Evolutionary conservation across 37 sponge, comb jelly and placozoan species (phyloP).

Genomic region (Chondrilla cf. caribensis): DNA sequence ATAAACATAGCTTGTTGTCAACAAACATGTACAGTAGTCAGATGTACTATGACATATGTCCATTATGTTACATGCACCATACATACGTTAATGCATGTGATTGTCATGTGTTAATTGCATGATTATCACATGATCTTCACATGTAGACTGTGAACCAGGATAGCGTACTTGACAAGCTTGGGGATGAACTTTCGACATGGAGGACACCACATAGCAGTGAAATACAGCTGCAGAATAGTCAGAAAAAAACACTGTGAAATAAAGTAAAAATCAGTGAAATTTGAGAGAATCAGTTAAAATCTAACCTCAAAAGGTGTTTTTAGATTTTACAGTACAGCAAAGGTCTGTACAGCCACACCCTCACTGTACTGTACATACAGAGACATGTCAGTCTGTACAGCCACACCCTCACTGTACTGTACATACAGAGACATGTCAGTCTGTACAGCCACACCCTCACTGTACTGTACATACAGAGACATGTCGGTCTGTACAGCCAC

Average conservation of each 20-base stretch:
- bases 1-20: not conserved
- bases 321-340: too few relatives aligned
- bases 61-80: too few relatives aligned
- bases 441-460: not conserved
- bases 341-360: too few relatives aligned
- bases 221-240: constrained; percentile 55
- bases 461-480: too few relatives aligned
- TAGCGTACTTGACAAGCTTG: constrained; percentile 70
- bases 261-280: not conserved
- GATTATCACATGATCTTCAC: too few relatives aligned
- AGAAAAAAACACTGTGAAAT: too few relatives aligned
- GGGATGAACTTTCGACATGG: constrained; percentile 76
- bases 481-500: too few relatives aligned
- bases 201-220: constrained; percentile 83
- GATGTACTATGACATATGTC: too few relatives aligned
- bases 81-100: too few relatives aligned
- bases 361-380: too few relatives aligned
- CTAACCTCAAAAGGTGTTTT: too few relatives aligned
- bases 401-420: not conserved
- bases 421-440: not conserved
- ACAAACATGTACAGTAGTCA: not conserved
- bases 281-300: not conserved
- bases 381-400: not conserved
- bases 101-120: too few relatives aligned
- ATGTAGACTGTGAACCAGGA: not conserved